These are phyloP conservation scores for Trichomalopsis sarcophagae DNA, from an alignment of 1,140 invertebrate genomes.

Conservation along the genomic window DNA sequence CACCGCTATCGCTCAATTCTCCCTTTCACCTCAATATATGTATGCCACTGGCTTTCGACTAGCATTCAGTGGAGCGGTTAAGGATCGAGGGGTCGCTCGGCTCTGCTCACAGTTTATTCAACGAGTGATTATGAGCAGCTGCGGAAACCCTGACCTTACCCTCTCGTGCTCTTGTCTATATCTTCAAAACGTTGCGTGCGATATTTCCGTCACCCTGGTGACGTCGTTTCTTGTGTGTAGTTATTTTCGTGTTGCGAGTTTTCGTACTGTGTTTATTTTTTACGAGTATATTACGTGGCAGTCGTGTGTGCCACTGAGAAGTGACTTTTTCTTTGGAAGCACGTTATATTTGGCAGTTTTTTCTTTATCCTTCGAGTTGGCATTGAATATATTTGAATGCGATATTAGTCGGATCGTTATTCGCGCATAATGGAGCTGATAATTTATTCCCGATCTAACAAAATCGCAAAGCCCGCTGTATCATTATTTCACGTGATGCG, in stretches of 20 bases:
- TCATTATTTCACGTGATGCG: neutral
- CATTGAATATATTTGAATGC: neutral
- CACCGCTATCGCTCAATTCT: no score
- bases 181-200: neutral
- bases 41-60: neutral
- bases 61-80: neutral
- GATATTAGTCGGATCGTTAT: neutral
- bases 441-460: neutral
- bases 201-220: neutral
- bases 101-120: constrained; percentile 17
- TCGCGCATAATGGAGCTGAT: neutral
- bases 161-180: neutral
- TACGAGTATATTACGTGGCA: no score
- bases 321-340: neutral
- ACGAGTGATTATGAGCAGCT: neutral
- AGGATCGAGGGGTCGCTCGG: neutral
- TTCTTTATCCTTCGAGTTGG: neutral
- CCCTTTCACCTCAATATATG: neutral
- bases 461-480: neutral
- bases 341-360: no score
- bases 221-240: neutral
- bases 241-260: no score
- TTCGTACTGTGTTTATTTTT: no score
- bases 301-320: neutral
- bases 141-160: neutral